Evolutionary conservation across 2,113 vertebrate species (phyloP), one percentile per base, ranked within the genome.

Genomic region (Ciconia stormi): DNA sequence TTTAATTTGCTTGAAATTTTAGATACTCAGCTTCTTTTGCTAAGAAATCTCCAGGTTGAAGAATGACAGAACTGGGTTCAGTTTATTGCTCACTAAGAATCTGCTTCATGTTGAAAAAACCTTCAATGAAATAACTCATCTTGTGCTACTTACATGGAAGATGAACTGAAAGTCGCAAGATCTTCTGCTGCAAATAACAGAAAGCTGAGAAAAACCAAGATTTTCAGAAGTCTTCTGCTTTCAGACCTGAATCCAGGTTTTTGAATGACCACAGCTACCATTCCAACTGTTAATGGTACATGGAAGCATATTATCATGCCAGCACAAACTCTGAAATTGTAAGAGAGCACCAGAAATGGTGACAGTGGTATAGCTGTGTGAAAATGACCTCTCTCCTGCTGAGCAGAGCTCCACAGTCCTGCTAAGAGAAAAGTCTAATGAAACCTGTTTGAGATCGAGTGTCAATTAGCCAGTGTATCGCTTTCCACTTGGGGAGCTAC

Each of bases 21-120:
- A 65, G 21, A 70, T 21, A 55, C 4, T 56, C 34, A 30, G 18
- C 40, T 61, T 73, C 6, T 74, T 74, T 79, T 52, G 16, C 36
- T 56, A 42, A 62, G 49, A 82, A 79, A 59, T 22, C 11, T 91
- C 4, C 62, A 71, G 38, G 10, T 83, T 56, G 61, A 66, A 83
- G 17, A 79, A 65, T 59, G 11, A 29, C 36, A 80, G 34, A 62
- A 46, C 22, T 42, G 10, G 5, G 4, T 44, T 73, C 32, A 32
- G 7, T 55, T 55, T 46, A 27, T 50, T 65, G 18, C 16, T 85
- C 4, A 34, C 10, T 30, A 36, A 81, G 44, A n/a, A 65, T 72
- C 27, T 47, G 25, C 11, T 62, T 55, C 2, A 0, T 40, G 2
- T 27, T 73, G 61, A 65, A 65, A 73, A 70, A 65, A 0, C 3